phyloP scores from a whole-genome alignment of 23 tunicate genomes.

The Clavelina lepadiformis region DNA sequence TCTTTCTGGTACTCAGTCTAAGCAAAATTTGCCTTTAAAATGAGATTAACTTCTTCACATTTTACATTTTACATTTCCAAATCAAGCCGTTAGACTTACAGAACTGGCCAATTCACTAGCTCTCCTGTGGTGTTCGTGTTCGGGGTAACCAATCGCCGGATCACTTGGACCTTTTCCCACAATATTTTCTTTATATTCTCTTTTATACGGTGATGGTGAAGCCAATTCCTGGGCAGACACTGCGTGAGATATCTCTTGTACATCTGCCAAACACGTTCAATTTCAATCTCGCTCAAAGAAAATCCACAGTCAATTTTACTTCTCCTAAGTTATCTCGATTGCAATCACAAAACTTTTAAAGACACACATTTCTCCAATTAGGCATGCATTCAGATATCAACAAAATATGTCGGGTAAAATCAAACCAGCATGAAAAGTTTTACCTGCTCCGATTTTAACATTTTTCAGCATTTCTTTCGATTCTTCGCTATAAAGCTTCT shows the following conservation, averaged over 20 bases:
- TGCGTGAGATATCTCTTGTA: constrained; percentile 36
- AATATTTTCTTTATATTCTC: constrained; percentile 37
- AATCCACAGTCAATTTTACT: too few species aligned
- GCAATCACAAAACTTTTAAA: too few species aligned
- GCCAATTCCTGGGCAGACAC: constrained; percentile 8
- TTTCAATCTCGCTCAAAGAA: too few species aligned
- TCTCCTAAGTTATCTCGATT: too few species aligned
- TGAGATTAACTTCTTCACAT: too few species aligned
- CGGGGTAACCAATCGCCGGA: constrained; percentile 61
- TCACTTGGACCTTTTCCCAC: constrained; percentile 44
- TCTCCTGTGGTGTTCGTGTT: constrained; percentile 33
- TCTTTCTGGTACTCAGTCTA: constrained; percentile 65
- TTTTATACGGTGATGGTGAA: constrained; percentile 27
- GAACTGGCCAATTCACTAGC: constrained; percentile 18
- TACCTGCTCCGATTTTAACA: constrained; percentile 59
- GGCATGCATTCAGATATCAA: too few species aligned
- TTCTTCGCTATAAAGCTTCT: constrained; percentile 26
- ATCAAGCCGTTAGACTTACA: constrained; percentile 5
- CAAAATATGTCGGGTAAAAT: too few species aligned
- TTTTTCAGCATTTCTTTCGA: constrained; percentile 34
- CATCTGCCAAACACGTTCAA: constrained; percentile 19
- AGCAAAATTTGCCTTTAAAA: too few species aligned
- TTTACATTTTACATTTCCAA: too few species aligned
- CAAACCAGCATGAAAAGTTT: too few species aligned
- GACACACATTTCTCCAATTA: too few species aligned